Evolutionary conservation across 2,888 invertebrate species (phyloP).

Genomic region (Rosalia funebris): DNA sequence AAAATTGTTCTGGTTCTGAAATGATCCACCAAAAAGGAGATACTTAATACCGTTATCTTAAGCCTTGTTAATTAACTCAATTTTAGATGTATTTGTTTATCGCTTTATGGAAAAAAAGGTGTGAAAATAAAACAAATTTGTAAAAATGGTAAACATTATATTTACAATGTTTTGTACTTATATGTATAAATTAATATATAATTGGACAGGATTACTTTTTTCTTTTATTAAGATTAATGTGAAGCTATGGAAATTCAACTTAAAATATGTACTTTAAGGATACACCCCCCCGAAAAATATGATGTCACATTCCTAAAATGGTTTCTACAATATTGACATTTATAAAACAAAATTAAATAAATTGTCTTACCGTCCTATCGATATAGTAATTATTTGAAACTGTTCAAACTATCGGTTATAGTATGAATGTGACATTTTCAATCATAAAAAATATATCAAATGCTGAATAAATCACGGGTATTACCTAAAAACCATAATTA

Average conservation of each 20-base stretch:
- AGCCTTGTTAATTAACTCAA: conserved; percentile 14
- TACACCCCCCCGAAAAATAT: neutral
- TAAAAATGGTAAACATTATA: conserved; percentile 46
- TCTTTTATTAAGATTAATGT: neutral
- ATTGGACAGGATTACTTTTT: conserved; percentile 29
- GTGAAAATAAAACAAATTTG: conserved; percentile 44
- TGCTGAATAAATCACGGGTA: no score
- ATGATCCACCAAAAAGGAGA: conserved; percentile 20
- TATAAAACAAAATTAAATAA: no score
- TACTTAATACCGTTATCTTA: conserved; percentile 7
- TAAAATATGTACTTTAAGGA: conserved; percentile 2
- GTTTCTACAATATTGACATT: no score
- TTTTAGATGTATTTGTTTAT: conserved; percentile 6
- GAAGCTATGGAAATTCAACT: neutral
- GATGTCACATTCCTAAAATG: no score
- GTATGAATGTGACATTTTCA: no score
- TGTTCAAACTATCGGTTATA: no score
- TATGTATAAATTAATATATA: conserved; percentile 42
- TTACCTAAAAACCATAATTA: no score
- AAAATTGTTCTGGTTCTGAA: conserved; percentile 44
- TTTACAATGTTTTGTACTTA: conserved; percentile 52
- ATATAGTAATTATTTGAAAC: no score
- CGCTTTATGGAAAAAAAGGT: conserved; percentile 32
- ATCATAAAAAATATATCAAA: no score
- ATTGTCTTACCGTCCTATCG: no score